Evolutionary conservation across 2,888 invertebrate species (phyloP), one percentile per base, ranked within the genome.

Genomic region (Ophraella communa): DNA sequence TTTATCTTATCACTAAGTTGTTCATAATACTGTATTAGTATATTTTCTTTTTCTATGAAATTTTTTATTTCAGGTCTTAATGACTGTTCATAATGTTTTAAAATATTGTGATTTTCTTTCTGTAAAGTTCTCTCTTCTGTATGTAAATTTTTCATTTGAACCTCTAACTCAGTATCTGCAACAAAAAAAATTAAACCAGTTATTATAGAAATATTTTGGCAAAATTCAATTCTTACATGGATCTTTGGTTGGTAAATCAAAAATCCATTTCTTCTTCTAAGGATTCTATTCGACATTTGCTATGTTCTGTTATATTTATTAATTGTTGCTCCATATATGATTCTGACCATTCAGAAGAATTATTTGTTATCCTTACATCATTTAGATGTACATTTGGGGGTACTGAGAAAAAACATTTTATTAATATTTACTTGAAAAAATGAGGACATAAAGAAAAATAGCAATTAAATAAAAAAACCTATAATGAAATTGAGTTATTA

Each of bases 21-120:
- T 44, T 56, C 14, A 52, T 57, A 56, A 21, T 54, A 18, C 39
- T 24, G 17, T n/a, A 30, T 35, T 7, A 64, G 35, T 11, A 42
- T 27, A 3, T 49, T 55, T 27, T 49, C 3, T 11, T 55, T 24
- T 42, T 55, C 42, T 42, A 42, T 35, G 24, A 62, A 49, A 5
- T 49, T 58, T 33, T 51, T 56, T 2, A 53, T 11, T 20, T 56
- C 33, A 11, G 11, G 20, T 27, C 49, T 58, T 47, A 53, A 21
- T 17, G 30, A 21, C 18, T 56, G 33, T 39, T 39, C 17, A 55
- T 30, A 42, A 61, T 56, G 10, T 27, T 30, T 49, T 10, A n/a
- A 39, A 24, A 30, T 21, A 52, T 33, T 17, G 44, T 61, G 11
- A 47, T 51, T 57, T 1, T 49, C 4, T n/a, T 2, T 35, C 30